Evolutionary conservation across 2,797 vertebrate species (phyloP).

Genomic region (Sebastes miniatus): DNA sequence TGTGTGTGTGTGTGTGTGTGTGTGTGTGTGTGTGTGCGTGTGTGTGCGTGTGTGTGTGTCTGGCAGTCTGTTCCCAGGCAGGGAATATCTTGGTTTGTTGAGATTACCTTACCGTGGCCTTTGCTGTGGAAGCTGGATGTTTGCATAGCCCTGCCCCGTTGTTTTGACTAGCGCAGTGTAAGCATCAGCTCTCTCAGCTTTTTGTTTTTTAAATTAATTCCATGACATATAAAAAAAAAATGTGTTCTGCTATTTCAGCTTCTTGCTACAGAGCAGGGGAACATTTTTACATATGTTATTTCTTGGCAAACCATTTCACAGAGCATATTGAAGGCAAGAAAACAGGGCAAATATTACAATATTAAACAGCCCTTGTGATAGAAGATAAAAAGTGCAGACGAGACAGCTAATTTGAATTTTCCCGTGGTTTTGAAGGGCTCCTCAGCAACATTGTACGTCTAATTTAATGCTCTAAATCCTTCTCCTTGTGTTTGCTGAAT

Average conservation of each 20-base stretch:
- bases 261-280: neutral
- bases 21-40: neutral
- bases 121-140: slow-evolving; percentile 60
- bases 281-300: neutral
- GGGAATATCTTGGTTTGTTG: slow-evolving; percentile 42
- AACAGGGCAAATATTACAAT: slow-evolving; percentile 12
- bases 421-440: slow-evolving; percentile 18
- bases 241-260: neutral
- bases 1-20: neutral
- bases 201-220: slow-evolving; percentile 49
- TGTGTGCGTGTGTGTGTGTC: neutral
- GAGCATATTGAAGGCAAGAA: neutral
- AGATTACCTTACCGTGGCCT: slow-evolving; percentile 63
- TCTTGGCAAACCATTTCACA: slow-evolving; percentile 10
- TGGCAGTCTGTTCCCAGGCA: slow-evolving; percentile 19
- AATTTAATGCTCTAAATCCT: slow-evolving; percentile 55
- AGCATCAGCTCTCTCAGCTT: slow-evolving; percentile 35
- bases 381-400: neutral
- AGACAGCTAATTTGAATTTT: slow-evolving; percentile 8
- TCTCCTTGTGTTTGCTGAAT: slow-evolving; percentile 41
- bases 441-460: slow-evolving; percentile 27
- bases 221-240: slow-evolving; percentile 42
- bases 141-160: slow-evolving; percentile 55
- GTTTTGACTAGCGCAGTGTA: slow-evolving; percentile 56
- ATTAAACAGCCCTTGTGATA: neutral